Percentiles rank a stretch among this genome's conserved stretches.
Conservation (phyloP, 2,113 vertebrate genomes). For the Propithecus coquereli region DNA sequence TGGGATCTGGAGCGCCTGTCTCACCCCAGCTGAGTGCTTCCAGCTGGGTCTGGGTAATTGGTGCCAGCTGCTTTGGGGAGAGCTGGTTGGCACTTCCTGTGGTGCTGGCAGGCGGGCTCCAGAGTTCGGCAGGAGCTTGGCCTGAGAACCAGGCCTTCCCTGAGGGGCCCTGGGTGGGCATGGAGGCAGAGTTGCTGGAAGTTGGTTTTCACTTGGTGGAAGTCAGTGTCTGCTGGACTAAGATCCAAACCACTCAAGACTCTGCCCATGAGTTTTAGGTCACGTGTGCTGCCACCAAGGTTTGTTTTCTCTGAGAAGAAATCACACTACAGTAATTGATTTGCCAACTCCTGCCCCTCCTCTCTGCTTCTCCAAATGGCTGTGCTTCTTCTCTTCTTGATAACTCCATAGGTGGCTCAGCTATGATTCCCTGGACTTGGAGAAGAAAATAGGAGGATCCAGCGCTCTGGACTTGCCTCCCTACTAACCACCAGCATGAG, state of each 20-base stretch:
- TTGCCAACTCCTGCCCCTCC: neutral
- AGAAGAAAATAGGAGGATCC: neutral
- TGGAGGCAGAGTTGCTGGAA: neutral
- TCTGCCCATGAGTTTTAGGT: neutral
- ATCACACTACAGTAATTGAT: neutral
- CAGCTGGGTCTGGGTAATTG: conserved; percentile 60
- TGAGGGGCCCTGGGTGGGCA: neutral
- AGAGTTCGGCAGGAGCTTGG: conserved; percentile 15
- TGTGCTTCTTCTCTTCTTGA: neutral
- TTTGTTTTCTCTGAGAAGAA: neutral
- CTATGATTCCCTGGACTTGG: neutral
- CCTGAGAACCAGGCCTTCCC: conserved; percentile 14
- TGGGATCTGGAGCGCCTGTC: neutral
- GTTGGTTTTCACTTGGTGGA: neutral
- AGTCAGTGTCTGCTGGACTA: neutral
- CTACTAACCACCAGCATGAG: neutral
- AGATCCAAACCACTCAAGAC: neutral
- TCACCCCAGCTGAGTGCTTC: neutral
- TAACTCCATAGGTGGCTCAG: neutral
- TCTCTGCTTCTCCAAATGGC: neutral
- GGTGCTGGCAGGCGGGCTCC: conserved; percentile 28
- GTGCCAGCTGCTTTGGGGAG: conserved; percentile 60
- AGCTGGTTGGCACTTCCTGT: conserved; percentile 49
- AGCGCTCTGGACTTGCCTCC: neutral
- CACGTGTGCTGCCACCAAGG: neutral